Evolutionary conservation across 2,113 vertebrate genomes (phyloP).

Genomic region (Argyrosomus japonicus): DNA sequence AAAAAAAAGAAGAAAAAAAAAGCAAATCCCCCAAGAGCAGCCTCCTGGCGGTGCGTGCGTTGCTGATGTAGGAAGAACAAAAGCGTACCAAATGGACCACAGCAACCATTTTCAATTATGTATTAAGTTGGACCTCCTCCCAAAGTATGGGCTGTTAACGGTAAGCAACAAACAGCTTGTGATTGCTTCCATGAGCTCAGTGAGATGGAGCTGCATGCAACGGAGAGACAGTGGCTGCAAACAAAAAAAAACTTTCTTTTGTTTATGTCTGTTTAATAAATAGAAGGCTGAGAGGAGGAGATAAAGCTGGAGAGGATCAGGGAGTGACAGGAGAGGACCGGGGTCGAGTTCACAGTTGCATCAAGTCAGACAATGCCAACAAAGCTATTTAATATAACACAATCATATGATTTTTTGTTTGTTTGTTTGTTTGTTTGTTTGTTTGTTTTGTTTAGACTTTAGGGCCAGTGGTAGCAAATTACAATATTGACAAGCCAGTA

Average conservation of each 20-base stretch:
- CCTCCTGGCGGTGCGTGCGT: constrained; percentile 51
- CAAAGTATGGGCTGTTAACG: constrained; percentile 61
- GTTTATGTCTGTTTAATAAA: constrained; percentile 70
- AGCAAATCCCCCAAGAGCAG: constrained; percentile 67
- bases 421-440: no score
- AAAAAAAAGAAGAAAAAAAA: constrained; percentile 9
- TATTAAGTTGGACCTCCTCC: constrained; percentile 68
- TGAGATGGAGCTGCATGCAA: constrained; percentile 50
- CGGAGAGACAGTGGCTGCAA: constrained; percentile 20
- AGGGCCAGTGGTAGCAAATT: neutral
- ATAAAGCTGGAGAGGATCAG: constrained; percentile 58
- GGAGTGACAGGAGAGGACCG: constrained; percentile 26
- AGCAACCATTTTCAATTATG: constrained; percentile 79
- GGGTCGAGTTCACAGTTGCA: no score
- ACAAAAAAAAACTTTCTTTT: constrained; percentile 54
- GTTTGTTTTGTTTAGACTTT: neutral
- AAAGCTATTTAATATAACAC: neutral
- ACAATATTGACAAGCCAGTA: neutral
- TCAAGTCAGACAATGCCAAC: constrained; percentile 12
- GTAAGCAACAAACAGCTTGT: constrained; percentile 77
- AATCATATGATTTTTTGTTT: neutral
- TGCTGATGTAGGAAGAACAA: constrained; percentile 78
- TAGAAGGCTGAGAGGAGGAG: constrained; percentile 60
- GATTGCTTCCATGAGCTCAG: constrained; percentile 62
- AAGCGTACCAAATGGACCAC: constrained; percentile 78